phyloP scores from a whole-genome alignment of 1,140 invertebrate genomes.

The Brachionus plicatilis region DNA sequence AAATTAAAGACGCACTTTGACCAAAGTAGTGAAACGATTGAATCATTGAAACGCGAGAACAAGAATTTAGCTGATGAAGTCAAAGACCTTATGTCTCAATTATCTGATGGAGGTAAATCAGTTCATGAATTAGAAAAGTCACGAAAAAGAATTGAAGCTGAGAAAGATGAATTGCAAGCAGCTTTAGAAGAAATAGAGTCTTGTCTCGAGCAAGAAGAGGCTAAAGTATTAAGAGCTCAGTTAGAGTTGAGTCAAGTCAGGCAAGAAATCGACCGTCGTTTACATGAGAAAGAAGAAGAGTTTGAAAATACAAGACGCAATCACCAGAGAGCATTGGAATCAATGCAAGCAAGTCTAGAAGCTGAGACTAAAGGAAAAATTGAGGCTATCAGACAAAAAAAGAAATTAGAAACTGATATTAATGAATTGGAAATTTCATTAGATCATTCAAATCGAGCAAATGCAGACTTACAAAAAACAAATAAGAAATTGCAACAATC shows the following conservation, averaged over 20 bases:
- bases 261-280: conserved; percentile 94
- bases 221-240: conserved; percentile 77
- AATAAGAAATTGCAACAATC: conserved; percentile 95
- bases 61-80: conserved; percentile 81
- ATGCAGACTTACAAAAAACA: conserved; percentile 97
- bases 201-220: conserved; percentile 79
- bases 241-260: conserved; percentile 93
- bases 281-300: conserved; percentile 96
- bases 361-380: conserved; percentile 97
- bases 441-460: conserved; percentile 68
- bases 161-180: conserved; percentile 97
- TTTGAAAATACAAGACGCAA: conserved; percentile 96
- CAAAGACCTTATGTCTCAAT: conserved; percentile 87
- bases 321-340: conserved; percentile 95
- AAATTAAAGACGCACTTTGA: conserved; percentile 94
- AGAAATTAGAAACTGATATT: conserved; percentile 98
- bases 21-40: conserved; percentile 88
- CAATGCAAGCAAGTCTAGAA: conserved; percentile 97
- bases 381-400: conserved; percentile 91
- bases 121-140: conserved; percentile 98
- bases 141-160: conserved; percentile 91
- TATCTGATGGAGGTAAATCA: conserved; percentile 81
- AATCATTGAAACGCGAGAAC: conserved; percentile 95
- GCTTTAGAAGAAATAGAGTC: conserved; percentile 97
- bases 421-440: conserved; percentile 97